Base-by-base conservation (phyloP, 2,113 vertebrate species). In the Brachionichthys hirsutus region DNA sequence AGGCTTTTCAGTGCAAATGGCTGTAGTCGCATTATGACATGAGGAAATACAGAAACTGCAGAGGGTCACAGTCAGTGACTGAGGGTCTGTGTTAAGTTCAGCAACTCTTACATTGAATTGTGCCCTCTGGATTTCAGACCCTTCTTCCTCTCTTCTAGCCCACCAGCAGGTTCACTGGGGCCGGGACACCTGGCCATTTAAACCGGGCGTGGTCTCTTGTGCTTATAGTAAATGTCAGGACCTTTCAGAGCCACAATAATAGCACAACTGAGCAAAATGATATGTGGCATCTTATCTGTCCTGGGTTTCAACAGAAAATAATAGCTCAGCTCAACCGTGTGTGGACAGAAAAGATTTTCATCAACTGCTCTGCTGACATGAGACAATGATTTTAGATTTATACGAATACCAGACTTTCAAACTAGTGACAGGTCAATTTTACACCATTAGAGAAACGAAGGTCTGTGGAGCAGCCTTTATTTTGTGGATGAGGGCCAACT, bases 371-470 rank as follows among this genome's bases (percentile, higher is more conserved):
- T 45, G 44, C 50, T 82, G 78, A 84, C 81, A 73, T n/a, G 42
- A 73, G 60, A 74, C 61, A 82, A 77, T 84, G 74, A 80, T 83
- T 85, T 82, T 65, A 82, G 66, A 80, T 84, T 84, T 83, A 84
- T 68, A 84, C 30, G 48, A 86, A 85, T 85, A 82, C 59, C 70
- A 78, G 38, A 78, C 72, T 85, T 85, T 83, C 62, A 78, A 80
- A 78, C 57, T 49, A 67, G 62, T 88, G 87, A 84, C 84, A 85
- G 77, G 87, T 89, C 80, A 84, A 85, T 85, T 86, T 82, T 79
- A 58, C 54, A 83, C 67, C 69, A 79, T 84, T 82, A 84, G 47
- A 70, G 49, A 65, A 62, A 68, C 62, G 66, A 70, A 57, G 53
- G 63, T 49, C 61, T 54, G 40, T 59, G 59, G 71, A 65, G 43